Base-by-base conservation (phyloP, 1,140 invertebrate species). In the Hermatobates lingyangjiaoensis region DNA sequence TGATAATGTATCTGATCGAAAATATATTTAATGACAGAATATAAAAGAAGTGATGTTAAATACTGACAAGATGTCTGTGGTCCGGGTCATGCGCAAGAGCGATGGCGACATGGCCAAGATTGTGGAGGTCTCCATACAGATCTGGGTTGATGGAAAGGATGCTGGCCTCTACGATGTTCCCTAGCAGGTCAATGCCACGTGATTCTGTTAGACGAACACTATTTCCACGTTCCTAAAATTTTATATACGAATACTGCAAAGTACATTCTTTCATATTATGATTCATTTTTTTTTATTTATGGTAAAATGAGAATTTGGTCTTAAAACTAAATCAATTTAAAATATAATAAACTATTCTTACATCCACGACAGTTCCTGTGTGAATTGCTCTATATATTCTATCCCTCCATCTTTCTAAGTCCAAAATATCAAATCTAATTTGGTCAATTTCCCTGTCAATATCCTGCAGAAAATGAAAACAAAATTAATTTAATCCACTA, bases 161-260 rank as follows among this genome's bases (percentile, higher is more conserved):
- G 14, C 77, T 80, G 0, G 77, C 71, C 64, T 89, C 86, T 55
- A 89, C 71, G 52, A 88, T 74, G 60, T 88, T 84, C 5, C 84
- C 85, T 1, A 90, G 65, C 24, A 80, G 68, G 56, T 91, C 81
- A 45, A 88, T 87, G 10, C 85, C 86, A 0, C 68, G 73, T 1
- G 67, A 64, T 59, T 85, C 81, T 40, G 74, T 75, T 20, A 85
- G 58, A 0, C 61, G 60, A 12, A 79, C 61, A 1, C 64, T 66
- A 45, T 54, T 27, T 4, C 56, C 56, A n/a, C 46, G 24, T 12
- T 38, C 45, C 58, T 59, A 51, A 12, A 55, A 51, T n/a, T 20
- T n/a, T 34, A 10, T 34, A 34, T 7, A 34, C 30, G n/a, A 34
- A 7, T 10, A 34, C n/a, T 10, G 30, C 7, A 34, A 34, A 7